Evolutionary conservation across 2,113 vertebrate species (phyloP).

Genomic region (Tricholaema leucomelas): DNA sequence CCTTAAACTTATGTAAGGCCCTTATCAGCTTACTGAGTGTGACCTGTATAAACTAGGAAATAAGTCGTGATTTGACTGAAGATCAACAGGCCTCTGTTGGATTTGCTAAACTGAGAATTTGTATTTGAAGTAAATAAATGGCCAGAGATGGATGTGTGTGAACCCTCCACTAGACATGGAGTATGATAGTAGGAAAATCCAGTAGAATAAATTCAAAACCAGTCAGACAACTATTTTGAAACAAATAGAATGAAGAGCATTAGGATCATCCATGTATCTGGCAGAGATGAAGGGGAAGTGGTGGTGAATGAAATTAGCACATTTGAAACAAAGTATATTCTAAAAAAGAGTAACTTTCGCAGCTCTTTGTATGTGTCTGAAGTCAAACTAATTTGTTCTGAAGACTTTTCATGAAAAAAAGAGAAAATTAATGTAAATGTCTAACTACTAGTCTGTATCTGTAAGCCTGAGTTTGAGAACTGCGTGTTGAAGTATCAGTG

Average conservation of each 20-base stretch:
- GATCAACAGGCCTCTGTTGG: not conserved
- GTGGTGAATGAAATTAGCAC: not conserved
- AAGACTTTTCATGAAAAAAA: not conserved
- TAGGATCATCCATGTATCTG: not conserved
- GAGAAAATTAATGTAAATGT: not conserved
- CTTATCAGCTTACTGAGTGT: not conserved
- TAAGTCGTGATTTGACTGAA: not conserved
- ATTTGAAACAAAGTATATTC: not conserved
- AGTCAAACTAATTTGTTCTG: not conserved
- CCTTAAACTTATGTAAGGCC: not conserved
- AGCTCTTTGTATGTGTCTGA: not conserved
- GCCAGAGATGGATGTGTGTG: not conserved
- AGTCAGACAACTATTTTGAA: not conserved
- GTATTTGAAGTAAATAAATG: not conserved
- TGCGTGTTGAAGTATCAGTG: not conserved
- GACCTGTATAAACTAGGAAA: not conserved
- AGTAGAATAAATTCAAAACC: not conserved
- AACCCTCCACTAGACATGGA: not conserved
- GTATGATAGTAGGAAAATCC: not conserved
- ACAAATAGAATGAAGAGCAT: not conserved
- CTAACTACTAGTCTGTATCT: not conserved
- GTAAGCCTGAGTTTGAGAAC: not conserved
- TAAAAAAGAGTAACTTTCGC: not conserved
- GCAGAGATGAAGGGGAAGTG: not conserved
- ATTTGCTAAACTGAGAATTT: not conserved